Percentiles rank a stretch among this genome's conserved stretches.
These are phyloP conservation scores for Aldabrachelys gigantea DNA, from an alignment of 2,113 vertebrate genomes.

Conservation along the genomic window DNA sequence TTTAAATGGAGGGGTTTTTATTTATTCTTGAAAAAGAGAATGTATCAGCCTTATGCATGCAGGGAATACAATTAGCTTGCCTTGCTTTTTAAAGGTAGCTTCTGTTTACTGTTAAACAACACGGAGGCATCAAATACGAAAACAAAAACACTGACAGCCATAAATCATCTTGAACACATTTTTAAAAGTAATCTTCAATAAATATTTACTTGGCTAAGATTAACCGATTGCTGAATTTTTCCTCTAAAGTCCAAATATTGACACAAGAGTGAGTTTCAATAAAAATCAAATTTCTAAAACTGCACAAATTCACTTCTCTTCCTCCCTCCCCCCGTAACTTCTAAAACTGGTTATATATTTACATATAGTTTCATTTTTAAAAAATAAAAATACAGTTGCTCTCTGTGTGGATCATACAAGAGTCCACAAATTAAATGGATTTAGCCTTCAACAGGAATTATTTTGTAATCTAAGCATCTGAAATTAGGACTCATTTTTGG, in stretches of 20 bases:
- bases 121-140: neutral
- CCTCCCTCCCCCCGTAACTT: neutral
- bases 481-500: neutral
- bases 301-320: neutral
- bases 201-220: neutral
- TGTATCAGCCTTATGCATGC: neutral
- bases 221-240: neutral
- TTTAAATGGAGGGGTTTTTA: neutral
- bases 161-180: neutral
- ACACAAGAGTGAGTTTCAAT: neutral
- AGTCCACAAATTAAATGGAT: neutral
- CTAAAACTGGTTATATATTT: neutral
- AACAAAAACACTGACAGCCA: neutral
- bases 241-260: neutral
- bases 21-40: neutral
- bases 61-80: neutral
- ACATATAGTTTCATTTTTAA: neutral
- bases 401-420: neutral
- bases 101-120: neutral
- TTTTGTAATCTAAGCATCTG: neutral
- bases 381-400: neutral
- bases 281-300: neutral
- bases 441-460: neutral
- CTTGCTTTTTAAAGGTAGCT: neutral
- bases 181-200: neutral